Evolutionary conservation across 1,140 invertebrate genomes (phyloP).

Genomic region (Helicoverpa zea): DNA sequence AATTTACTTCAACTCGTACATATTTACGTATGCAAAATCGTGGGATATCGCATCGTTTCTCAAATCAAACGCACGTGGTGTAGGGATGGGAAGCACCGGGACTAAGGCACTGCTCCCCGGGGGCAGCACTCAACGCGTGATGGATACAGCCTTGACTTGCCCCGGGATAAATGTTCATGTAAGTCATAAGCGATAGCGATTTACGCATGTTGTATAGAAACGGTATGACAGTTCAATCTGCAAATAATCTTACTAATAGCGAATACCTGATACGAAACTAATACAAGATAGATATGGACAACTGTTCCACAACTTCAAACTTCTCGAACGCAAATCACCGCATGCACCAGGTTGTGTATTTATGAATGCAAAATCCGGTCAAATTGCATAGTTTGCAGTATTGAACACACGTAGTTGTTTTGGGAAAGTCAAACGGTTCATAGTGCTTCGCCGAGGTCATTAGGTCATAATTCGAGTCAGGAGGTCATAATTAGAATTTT

Average conservation of each 20-base stretch:
- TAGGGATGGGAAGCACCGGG: slow-evolving; percentile 19
- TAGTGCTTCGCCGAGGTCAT: background rate
- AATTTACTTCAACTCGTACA: background rate
- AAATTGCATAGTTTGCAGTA: slow-evolving; percentile 16
- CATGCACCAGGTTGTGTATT: background rate
- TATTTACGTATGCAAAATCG: slow-evolving; percentile 20
- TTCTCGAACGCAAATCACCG: background rate
- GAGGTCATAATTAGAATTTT: background rate
- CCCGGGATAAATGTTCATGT: background rate
- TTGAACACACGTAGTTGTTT: background rate
- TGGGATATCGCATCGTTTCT: slow-evolving; percentile 34
- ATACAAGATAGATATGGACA: background rate
- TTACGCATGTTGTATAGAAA: background rate
- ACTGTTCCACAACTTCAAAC: background rate
- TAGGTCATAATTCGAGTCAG: too few relatives aligned
- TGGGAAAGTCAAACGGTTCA: background rate
- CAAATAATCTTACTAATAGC: too few relatives aligned
- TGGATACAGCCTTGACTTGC: slow-evolving; percentile 45
- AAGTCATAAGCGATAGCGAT: slow-evolving; percentile 2
- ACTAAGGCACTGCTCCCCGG: slow-evolving; percentile 17
- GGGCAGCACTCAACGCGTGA: slow-evolving; percentile 40
- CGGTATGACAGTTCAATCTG: too few relatives aligned
- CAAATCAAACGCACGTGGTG: slow-evolving; percentile 37
- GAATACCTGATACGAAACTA: background rate
- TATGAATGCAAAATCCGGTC: background rate